phyloP scores from a whole-genome alignment of 1,140 invertebrate species.

The Holotrichia oblita region DNA sequence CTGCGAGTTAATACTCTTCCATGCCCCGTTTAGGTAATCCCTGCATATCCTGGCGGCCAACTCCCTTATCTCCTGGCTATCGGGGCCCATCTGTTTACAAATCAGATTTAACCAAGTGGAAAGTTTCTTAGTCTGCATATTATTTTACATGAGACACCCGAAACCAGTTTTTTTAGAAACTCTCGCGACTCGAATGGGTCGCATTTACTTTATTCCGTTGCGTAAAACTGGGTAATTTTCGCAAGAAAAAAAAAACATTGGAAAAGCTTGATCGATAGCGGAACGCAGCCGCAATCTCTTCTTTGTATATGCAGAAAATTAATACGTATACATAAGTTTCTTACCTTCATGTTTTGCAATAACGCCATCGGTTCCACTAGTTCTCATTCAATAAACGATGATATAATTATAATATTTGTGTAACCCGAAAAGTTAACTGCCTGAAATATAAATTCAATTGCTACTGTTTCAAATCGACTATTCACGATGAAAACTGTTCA shows the following conservation, averaged over 20 bases:
- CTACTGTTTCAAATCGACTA: too few relatives aligned
- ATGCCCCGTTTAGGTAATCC: slow-evolving; percentile 86
- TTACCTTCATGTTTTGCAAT: slow-evolving; percentile 32
- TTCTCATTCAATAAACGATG: not conserved
- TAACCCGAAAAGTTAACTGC: too few relatives aligned
- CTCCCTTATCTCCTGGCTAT: slow-evolving; percentile 76
- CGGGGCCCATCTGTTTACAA: slow-evolving; percentile 64
- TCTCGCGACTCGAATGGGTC: not conserved
- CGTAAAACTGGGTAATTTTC: not conserved
- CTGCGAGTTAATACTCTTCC: slow-evolving; percentile 80
- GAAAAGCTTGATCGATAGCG: slow-evolving; percentile 40
- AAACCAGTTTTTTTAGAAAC: not conserved
- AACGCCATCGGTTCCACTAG: not conserved
- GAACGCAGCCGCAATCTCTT: slow-evolving; percentile 42
- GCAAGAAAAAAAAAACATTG: not conserved
- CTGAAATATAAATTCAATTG: too few relatives aligned
- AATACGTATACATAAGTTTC: not conserved
- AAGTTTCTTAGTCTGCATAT: slow-evolving; percentile 31
- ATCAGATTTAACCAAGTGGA: slow-evolving; percentile 41
- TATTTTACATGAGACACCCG: not conserved
- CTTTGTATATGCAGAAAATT: not conserved
- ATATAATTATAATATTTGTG: not conserved
- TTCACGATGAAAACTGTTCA: too few relatives aligned
- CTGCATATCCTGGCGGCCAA: slow-evolving; percentile 86
- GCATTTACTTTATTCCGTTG: not conserved